Evolutionary conservation across 2,888 invertebrate species (phyloP), one percentile per base, ranked within the genome.

Genomic region (Drosophila mettleri): DNA sequence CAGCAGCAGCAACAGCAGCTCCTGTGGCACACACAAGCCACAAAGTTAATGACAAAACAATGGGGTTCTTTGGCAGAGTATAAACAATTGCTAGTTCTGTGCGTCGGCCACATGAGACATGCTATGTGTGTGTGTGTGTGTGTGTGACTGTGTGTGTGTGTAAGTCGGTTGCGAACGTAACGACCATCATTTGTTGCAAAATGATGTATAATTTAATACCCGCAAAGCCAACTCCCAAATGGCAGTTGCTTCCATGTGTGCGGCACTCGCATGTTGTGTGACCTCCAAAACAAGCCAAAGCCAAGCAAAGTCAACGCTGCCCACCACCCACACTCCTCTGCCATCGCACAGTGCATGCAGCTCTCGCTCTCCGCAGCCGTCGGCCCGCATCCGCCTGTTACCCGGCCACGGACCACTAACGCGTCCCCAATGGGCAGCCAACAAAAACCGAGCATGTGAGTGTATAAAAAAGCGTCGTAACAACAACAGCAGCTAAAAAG

Each of bases 131-230:
- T 10, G 31, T 45, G 38, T 36, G 51, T 33, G 54, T 16, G 12
- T 7, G 51, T 36, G 31, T 3, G 24, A n/a, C 48, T 24, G 34
- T 14, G 45, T 31, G 27, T 38, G 38, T 14, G 58, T 61, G 59
- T 36, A 6, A 16, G 61, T 60, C 52, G 70, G 71, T 64, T 72
- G 61, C 43, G 55, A 69, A 64, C 78, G 86, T 89, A 88, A 88
- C 85, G 88, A 89, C 88, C 85, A 86, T 89, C 88, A 88, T 88
- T 88, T 88, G 88, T 89, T 89, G 85, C 89, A 83, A 88, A 88
- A 88, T 88, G 88, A 88, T 86, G 88, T 88, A 88, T 89, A 88
- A 88, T 88, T 88, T 88, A 88, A 89, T 88, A 88, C 88, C 89
- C 89, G 87, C 89, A 89, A 88, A 89, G 88, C 87, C 85, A 89